Evolutionary conservation across 2,797 vertebrate species (phyloP).

Genomic region (Numenius phaeopus): DNA sequence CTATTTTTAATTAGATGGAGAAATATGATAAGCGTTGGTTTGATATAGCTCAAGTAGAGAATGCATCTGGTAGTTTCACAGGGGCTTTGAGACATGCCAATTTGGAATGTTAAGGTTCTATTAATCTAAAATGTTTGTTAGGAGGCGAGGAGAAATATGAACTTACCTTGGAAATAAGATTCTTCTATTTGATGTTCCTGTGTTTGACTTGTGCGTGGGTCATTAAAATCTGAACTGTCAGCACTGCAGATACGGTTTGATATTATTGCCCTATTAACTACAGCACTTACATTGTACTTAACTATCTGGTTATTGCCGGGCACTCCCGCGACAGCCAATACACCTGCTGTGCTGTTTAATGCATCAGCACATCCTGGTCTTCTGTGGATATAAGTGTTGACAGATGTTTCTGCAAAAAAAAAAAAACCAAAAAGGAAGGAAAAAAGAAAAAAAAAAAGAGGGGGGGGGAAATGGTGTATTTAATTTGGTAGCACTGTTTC

Average conservation of each 20-base stretch:
- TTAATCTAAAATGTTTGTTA: background rate
- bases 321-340: background rate
- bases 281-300: background rate
- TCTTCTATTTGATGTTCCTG: background rate
- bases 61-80: background rate
- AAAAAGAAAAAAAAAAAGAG: background rate
- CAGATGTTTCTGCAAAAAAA: background rate
- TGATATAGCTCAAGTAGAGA: background rate
- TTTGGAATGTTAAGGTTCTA: background rate
- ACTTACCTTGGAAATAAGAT: background rate
- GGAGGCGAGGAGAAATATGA: background rate
- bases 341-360: constrained; percentile 57
- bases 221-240: background rate
- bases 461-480: background rate
- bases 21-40: background rate
- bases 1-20: background rate
- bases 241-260: background rate
- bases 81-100: background rate
- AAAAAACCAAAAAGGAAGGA: too few relatives aligned
- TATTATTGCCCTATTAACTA: background rate
- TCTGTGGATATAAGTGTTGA: background rate
- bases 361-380: constrained; percentile 41
- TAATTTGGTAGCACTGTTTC: background rate
- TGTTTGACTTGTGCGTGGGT: background rate
- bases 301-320: background rate